phyloP scores from a whole-genome alignment of 1,140 invertebrate genomes.

The Armadillidium nasatum region DNA sequence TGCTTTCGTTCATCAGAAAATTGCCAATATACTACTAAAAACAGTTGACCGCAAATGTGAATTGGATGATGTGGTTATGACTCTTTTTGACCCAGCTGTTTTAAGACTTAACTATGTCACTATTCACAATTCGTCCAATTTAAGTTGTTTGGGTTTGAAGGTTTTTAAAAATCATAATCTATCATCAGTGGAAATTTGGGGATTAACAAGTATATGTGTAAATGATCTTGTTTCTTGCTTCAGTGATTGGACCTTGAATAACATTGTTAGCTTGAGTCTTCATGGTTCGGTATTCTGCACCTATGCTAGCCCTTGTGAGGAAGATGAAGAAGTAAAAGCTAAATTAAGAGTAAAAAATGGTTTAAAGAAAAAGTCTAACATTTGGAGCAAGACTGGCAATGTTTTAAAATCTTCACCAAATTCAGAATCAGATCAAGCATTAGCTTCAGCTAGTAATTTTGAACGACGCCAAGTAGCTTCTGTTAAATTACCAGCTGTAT shows the following conservation, averaged over 20 bases:
- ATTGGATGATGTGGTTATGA: slow-evolving; percentile 61
- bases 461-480: too few relatives aligned
- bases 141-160: slow-evolving; percentile 62
- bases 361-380: not conserved
- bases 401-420: not conserved
- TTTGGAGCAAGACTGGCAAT: not conserved
- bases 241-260: slow-evolving; percentile 66
- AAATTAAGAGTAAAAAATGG: not conserved
- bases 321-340: not conserved
- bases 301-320: slow-evolving; percentile 25
- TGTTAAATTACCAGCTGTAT: slow-evolving; percentile 48
- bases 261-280: slow-evolving; percentile 63
- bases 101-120: slow-evolving; percentile 58
- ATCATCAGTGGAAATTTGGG: slow-evolving; percentile 58
- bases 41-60: slow-evolving; percentile 61
- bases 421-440: slow-evolving; percentile 50
- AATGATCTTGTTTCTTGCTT: slow-evolving; percentile 66
- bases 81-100: slow-evolving; percentile 62
- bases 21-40: slow-evolving; percentile 63
- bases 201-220: slow-evolving; percentile 58
- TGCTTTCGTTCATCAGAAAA: slow-evolving; percentile 61
- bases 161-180: slow-evolving; percentile 63
- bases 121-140: slow-evolving; percentile 50
- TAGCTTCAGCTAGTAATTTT: slow-evolving; percentile 49
- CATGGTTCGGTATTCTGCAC: slow-evolving; percentile 61